These are phyloP conservation scores for Rhizomys pruinosus DNA, from an alignment of 2,113 vertebrate species.

Conservation along the genomic window DNA sequence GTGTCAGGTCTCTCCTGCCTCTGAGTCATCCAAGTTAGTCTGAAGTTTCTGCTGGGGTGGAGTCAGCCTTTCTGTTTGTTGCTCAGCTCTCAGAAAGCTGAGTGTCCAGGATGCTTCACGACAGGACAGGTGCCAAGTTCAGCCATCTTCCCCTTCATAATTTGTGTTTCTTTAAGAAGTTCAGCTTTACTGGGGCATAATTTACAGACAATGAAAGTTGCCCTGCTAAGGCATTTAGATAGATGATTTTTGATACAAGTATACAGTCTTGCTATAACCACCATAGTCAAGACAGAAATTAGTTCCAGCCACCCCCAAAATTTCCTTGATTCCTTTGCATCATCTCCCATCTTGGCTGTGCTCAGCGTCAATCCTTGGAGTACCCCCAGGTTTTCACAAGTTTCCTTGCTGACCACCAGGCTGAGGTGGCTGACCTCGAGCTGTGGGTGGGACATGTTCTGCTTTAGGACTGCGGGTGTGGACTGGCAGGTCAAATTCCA, in stretches of 20 bases:
- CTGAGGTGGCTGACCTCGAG: background rate
- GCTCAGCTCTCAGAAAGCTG: background rate
- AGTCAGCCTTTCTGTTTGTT: background rate
- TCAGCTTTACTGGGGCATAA: background rate
- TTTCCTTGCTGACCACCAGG: background rate
- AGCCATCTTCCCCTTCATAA: background rate
- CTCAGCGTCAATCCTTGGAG: background rate
- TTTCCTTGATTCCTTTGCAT: background rate
- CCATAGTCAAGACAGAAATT: background rate
- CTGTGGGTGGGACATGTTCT: background rate
- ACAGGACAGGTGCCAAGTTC: background rate
- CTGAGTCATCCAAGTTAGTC: background rate
- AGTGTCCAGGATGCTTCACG: background rate
- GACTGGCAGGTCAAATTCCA: slow-evolving; percentile 37
- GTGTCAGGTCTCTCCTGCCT: background rate
- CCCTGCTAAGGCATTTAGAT: background rate
- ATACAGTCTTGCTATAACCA: background rate
- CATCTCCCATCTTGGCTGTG: background rate
- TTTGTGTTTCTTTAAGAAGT: slow-evolving; percentile 23
- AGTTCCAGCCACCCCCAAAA: background rate
- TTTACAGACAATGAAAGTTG: slow-evolving; percentile 18
- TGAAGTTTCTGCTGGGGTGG: background rate
- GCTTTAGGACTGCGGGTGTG: background rate
- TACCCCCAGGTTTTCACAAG: background rate
- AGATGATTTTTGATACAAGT: slow-evolving; percentile 26